Conservation (phyloP, 2,113 vertebrate species). For the Cavia aperea region DNA sequence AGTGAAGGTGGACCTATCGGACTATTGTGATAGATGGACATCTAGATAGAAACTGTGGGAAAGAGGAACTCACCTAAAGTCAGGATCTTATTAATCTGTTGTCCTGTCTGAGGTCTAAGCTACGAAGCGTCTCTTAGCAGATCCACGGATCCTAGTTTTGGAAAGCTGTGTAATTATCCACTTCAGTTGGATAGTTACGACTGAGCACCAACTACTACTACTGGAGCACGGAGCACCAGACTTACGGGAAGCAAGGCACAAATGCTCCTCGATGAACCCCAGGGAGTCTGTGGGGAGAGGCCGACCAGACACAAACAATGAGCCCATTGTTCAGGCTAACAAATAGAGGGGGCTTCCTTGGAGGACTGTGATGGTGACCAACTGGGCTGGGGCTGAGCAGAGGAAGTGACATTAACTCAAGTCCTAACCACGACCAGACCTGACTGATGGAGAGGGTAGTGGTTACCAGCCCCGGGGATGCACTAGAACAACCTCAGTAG, state of each 20-base stretch:
- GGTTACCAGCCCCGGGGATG: not conserved
- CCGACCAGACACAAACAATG: not conserved
- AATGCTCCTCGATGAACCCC: not conserved
- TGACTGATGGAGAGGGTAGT: not conserved
- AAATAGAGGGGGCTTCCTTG: not conserved
- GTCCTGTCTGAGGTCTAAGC: not conserved
- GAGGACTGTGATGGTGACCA: not conserved
- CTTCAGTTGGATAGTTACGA: not conserved
- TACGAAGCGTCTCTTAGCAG: not conserved
- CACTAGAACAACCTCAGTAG: not conserved
- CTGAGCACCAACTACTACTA: not conserved
- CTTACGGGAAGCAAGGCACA: not conserved
- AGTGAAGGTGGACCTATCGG: not conserved
- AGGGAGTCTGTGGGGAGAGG: not conserved
- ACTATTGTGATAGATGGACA: not conserved
- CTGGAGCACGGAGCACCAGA: not conserved
- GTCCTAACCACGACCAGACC: not conserved
- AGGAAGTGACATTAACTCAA: conserved; percentile 12
- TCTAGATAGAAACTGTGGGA: not conserved
- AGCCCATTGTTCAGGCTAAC: not conserved
- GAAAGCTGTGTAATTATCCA: not conserved
- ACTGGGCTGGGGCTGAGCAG: not conserved
- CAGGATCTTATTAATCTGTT: not conserved
- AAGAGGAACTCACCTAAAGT: not conserved
- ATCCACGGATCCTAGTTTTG: not conserved